Evolutionary conservation across 2,113 vertebrate genomes (phyloP).

Genomic region (Accipiter cooperii): DNA sequence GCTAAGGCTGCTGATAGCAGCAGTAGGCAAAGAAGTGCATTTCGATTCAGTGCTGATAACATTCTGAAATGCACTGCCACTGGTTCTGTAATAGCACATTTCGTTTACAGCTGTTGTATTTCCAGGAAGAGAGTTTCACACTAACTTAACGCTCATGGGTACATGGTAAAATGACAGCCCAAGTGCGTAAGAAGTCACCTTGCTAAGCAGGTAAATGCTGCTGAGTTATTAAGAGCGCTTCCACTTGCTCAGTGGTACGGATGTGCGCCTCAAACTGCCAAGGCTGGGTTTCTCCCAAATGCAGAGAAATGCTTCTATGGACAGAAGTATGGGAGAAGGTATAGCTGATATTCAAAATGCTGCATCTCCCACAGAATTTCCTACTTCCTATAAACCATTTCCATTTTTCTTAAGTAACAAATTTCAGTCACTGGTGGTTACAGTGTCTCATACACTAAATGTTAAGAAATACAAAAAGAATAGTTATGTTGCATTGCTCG

Average conservation of each 20-base stretch:
- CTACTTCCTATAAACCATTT: neutral
- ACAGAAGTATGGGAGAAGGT: neutral
- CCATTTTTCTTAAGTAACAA: neutral
- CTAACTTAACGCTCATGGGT: neutral
- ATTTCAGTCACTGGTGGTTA: neutral
- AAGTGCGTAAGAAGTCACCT: neutral
- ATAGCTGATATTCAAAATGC: neutral
- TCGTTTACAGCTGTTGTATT: conserved; percentile 8
- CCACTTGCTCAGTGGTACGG: neutral
- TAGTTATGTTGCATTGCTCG: accelerated
- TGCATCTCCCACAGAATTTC: neutral
- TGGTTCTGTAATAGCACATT: neutral
- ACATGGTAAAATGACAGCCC: neutral
- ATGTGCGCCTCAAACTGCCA: neutral
- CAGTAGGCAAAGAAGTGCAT: neutral
- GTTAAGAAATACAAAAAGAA: neutral
- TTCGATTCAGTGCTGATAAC: neutral
- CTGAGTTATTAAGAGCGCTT: neutral
- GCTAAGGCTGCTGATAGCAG: neutral
- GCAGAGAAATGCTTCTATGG: neutral
- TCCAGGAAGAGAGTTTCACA: neutral
- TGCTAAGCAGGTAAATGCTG: neutral
- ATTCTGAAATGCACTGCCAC: neutral
- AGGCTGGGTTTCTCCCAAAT: neutral
- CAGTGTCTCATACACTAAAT: neutral